Evolutionary conservation across 2,797 vertebrate species (phyloP), one percentile per base, ranked within the genome.

Genomic region (Tinamus major): DNA sequence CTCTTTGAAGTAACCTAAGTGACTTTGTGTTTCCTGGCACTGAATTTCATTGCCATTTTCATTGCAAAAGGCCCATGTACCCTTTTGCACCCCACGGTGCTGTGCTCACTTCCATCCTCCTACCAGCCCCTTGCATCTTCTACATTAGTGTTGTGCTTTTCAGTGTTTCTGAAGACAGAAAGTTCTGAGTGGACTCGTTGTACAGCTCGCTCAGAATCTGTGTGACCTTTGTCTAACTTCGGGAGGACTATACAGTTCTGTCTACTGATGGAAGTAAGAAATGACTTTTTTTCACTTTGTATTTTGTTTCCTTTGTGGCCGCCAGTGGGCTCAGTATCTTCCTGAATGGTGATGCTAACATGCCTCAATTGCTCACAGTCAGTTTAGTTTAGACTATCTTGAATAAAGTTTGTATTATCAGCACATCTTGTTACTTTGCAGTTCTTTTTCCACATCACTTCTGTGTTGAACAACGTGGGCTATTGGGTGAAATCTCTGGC

Each of bases 21-120:
- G 18, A 53, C 35, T 79, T 12, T 68, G 29, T 46, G 39, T 26
- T 90, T 76, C 55, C 74, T 61, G 61, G 20, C 35, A 48, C 29
- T 84, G 81, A 79, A 84, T 92, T 88, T 72, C n/a, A 18, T 42
- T 74, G 58, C 12, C 44, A 61, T 23, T 85, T 94, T 93, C 85
- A 64, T 46, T 44, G 21, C 6, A 39, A 44, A 42, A 27, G 41
- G 18, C 4, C 27, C 77, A 29, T 8, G 16, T 35, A 70, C 4
- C 12, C 18, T 27, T 71, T 62, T 29, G 51, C 27, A 8, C 27
- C 53, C n/a, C 53, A 56, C 19, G 17, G 23, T 39, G 9, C n/a
- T 65, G 29, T 55, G 31, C 10, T 80, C 29, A 2, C 13, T 71
- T 71, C 68, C 79, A 61, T 23, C 13, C 18, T 37, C 35, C 77